These are phyloP conservation scores for Camptogramma bilineatum DNA, from an alignment of 2,888 invertebrate genomes.

Conservation along the genomic window DNA sequence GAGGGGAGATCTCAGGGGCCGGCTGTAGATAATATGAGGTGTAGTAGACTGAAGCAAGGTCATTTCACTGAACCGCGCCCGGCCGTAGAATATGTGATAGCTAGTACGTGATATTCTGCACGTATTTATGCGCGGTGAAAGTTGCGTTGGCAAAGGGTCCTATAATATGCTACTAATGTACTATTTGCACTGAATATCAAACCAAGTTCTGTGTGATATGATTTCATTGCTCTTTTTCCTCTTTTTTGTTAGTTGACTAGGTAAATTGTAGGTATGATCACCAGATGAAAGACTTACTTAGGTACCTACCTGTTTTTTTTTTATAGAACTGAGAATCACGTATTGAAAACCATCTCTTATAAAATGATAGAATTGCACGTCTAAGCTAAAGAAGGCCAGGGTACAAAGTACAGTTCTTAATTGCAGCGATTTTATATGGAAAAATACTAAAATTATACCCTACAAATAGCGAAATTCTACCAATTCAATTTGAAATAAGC, in stretches of 20 bases:
- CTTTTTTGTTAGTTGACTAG: too few relatives aligned
- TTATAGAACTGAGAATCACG: too few relatives aligned
- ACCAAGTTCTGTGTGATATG: neutral
- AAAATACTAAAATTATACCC: neutral
- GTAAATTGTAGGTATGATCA: too few relatives aligned
- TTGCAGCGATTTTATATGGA: too few relatives aligned
- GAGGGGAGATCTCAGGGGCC: conserved; percentile 54
- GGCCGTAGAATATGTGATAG: conserved; percentile 30
- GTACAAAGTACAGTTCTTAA: neutral
- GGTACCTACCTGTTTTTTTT: too few relatives aligned
- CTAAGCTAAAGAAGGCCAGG: neutral
- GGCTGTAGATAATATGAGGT: conserved; percentile 65
- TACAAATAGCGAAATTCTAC: neutral
- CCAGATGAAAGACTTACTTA: too few relatives aligned
- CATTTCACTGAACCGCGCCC: conserved; percentile 55
- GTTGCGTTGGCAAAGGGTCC: conserved; percentile 41
- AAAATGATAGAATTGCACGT: neutral
- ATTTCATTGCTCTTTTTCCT: too few relatives aligned
- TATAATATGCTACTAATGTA: conserved; percentile 5
- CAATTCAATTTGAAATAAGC: neutral
- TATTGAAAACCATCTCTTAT: too few relatives aligned
- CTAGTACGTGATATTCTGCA: conserved; percentile 21
- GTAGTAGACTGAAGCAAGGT: conserved; percentile 71
- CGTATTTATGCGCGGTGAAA: conserved; percentile 50
- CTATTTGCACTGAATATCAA: conserved; percentile 9